Conservation (phyloP, 2,113 vertebrate species). For the Anolis sagrei region DNA sequence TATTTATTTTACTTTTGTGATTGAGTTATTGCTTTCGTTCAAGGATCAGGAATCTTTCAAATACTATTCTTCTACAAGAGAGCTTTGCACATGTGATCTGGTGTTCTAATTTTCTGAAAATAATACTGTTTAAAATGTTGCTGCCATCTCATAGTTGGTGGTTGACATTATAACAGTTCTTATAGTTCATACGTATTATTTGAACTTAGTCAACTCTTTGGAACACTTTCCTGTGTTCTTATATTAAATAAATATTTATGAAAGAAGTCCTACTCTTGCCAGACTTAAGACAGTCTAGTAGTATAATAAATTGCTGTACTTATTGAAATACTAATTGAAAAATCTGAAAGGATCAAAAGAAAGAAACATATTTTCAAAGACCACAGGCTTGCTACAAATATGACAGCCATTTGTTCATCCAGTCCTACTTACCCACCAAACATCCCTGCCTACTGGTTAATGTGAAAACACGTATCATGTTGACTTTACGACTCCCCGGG, state of each 20-base stretch:
- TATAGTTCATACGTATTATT: neutral
- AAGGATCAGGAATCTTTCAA: neutral
- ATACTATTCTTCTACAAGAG: neutral
- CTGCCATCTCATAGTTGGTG: neutral
- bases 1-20: neutral
- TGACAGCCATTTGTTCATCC: neutral
- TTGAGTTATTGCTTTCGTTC: neutral
- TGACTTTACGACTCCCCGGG: neutral
- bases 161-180: neutral
- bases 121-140: neutral
- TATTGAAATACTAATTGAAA: neutral
- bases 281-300: neutral
- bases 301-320: constrained; percentile 1
- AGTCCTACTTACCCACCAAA: neutral
- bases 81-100: neutral
- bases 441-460: neutral
- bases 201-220: neutral
- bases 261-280: neutral
- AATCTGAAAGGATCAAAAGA: neutral
- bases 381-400: neutral
- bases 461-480: neutral
- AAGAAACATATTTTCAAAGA: neutral
- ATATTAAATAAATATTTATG: neutral
- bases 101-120: neutral
- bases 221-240: neutral